These are phyloP conservation scores for Holothuria scabra DNA, from an alignment of 53 echinoderm and acorn worm species.

Conservation along the genomic window DNA sequence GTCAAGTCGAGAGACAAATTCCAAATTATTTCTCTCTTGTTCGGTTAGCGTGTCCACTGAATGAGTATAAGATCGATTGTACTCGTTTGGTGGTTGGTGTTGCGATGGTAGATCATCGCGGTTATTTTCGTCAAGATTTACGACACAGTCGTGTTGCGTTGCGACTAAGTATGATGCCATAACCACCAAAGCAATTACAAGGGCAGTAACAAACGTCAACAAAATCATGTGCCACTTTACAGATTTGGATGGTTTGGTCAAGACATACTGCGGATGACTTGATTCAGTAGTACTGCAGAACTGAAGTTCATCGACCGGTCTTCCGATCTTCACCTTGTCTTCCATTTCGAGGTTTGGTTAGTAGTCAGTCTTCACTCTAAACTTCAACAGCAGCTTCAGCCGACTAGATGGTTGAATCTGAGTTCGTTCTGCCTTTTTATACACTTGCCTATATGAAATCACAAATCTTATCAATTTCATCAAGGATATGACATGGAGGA, in stretches of 20 bases:
- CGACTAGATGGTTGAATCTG: not conserved
- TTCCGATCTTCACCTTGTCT: not conserved
- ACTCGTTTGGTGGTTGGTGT: conserved; percentile 1
- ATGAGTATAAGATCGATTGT: conserved; percentile 4
- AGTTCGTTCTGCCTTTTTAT: not conserved
- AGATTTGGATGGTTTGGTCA: conserved; percentile 12
- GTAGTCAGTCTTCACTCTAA: not conserved
- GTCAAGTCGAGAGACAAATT: conserved; percentile 3
- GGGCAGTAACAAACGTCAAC: conserved; percentile 13
- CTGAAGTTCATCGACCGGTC: conserved; percentile 13
- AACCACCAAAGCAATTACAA: conserved; percentile 12
- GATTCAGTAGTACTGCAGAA: not conserved
- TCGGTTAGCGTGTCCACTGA: not conserved
- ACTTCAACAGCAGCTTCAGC: conserved; percentile 8
- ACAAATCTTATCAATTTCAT: too few relatives aligned
- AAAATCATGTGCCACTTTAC: conserved; percentile 4
- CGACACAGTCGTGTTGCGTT: not conserved
- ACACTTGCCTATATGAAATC: too few relatives aligned
- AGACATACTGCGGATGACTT: not conserved
- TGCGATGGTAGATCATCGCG: not conserved
- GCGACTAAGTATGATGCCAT: conserved; percentile 8
- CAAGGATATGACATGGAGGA: too few relatives aligned
- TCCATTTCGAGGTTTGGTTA: not conserved
- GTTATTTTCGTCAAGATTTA: conserved; percentile 8
- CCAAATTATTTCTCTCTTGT: conserved; percentile 4